A percentile compares a stretch with the other conserved stretches of the same genome.
Conservation (phyloP, 2,888 invertebrate species). For the Diplolepis rosae region DNA sequence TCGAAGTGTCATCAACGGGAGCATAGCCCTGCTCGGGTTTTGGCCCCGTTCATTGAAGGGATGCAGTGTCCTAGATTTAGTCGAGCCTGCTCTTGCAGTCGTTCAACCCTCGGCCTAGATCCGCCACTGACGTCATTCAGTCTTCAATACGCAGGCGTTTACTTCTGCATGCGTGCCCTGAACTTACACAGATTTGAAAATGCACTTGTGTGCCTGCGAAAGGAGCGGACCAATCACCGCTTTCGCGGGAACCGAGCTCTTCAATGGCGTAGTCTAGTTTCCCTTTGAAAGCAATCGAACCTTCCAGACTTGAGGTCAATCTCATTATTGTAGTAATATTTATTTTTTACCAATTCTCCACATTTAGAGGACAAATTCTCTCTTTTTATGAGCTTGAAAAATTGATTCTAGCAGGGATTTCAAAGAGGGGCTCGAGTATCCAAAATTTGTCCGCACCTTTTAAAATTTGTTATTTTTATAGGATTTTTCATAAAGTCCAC, state of each 20-base stretch:
- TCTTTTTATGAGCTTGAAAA: background rate
- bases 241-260: constrained; percentile 27
- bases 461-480: no score
- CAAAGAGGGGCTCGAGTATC: no score
- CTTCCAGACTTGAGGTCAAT: background rate
- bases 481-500: no score
- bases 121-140: constrained; percentile 66
- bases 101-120: constrained; percentile 72
- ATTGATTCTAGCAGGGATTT: background rate
- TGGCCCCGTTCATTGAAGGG: constrained; percentile 56
- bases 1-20: constrained; percentile 29
- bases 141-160: constrained; percentile 41
- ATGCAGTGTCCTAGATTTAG: constrained; percentile 64
- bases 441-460: no score
- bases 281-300: background rate
- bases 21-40: constrained; percentile 46
- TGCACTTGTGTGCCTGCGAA: background rate
- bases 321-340: constrained; percentile 5
- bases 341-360: background rate
- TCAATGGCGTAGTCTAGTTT: constrained; percentile 15
- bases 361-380: background rate
- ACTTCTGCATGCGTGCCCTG: constrained; percentile 36
- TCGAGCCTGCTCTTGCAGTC: constrained; percentile 67
- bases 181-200: constrained; percentile 33
- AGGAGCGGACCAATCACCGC: constrained; percentile 38